Evolutionary conservation across 2,113 vertebrate species (phyloP), one percentile per base, ranked within the genome.

Genomic region (Grammomys surdaster): DNA sequence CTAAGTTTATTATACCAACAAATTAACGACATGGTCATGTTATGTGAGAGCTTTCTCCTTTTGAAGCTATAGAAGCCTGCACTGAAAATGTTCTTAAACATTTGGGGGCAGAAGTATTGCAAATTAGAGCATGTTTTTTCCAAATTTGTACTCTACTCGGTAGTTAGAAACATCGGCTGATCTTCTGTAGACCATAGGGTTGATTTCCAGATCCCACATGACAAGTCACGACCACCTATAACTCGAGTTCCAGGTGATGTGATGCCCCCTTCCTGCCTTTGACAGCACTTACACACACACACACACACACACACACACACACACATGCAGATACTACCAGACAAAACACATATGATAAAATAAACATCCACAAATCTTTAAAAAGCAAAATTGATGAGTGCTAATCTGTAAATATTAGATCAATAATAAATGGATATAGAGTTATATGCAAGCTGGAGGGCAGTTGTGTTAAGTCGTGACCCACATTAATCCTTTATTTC

Each of bases 401-500:
- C 6, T 72, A 85, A 73, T 89, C 70, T 70, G 77, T 31, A 95
- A 90, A 85, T 58, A 60, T 24, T 89, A 31, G 14, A 90, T 75
- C 80, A 94, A 91, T 51, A 90, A 95, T 11, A 1, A 97, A 95
- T 72, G 60, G 48, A 65, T 82, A 70, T 3, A 93, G 56, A 69
- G 24, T 78, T 94, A 95, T 56, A 5, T 91, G 9, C 13, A 77
- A 94, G 26, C 81, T 89, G 33, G 94, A 85, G 36, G 5, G 3
- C 31, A 56, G 36, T 46, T 76, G 10, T 76, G n/a, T 46, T 60
- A 76, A 60, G 11, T 60, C 8, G 14, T 88, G n/a, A 88, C 65
- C 51, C 87, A 67, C 96, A 96, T 90, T 93, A 96, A 95, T 96
- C 84, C 17, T 90, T 26, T 89, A 51, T 78, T 95, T 90, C 67